Evolutionary conservation across 1,140 invertebrate genomes (phyloP).

Genomic region (Eulimnadia texana): DNA sequence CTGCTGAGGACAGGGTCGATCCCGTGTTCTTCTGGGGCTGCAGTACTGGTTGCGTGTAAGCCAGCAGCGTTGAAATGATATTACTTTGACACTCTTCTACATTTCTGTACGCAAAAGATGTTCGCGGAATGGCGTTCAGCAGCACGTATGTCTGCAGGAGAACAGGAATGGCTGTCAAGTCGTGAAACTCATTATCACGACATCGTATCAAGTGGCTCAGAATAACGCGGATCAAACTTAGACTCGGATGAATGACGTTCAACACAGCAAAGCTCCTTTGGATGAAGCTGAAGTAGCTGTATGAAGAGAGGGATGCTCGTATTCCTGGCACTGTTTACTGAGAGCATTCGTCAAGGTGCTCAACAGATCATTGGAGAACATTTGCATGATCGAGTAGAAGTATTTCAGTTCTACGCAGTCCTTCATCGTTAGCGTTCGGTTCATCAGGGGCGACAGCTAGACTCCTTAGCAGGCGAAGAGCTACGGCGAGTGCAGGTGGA

Average conservation of each 20-base stretch:
- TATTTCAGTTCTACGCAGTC: conserved; percentile 71
- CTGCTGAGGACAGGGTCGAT: conserved; percentile 37
- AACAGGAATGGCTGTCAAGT: conserved; percentile 65
- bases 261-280: conserved; percentile 58
- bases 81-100: conserved; percentile 52
- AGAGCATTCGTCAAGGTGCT: conserved; percentile 56
- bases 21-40: conserved; percentile 40
- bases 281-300: conserved; percentile 55
- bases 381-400: conserved; percentile 70
- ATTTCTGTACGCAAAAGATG: conserved; percentile 43
- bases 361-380: conserved; percentile 71
- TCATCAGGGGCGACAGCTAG: conserved; percentile 24
- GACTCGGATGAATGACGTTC: conserved; percentile 55
- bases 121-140: conserved; percentile 54
- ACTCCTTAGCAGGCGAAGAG: conserved; percentile 31
- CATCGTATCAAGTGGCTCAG: conserved; percentile 67
- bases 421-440: conserved; percentile 32
- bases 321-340: conserved; percentile 60
- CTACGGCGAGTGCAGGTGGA: conserved; percentile 33
- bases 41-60: conserved; percentile 72
- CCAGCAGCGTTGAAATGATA: conserved; percentile 63
- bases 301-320: conserved; percentile 73
- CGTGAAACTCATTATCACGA: conserved; percentile 69
- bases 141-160: conserved; percentile 71
- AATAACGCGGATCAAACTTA: conserved; percentile 61